A percentile compares a stretch with the other conserved stretches of the same genome.
Evolutionary conservation across 2,797 vertebrate genomes (phyloP).

Genomic region (Mionectes olivaceus): DNA sequence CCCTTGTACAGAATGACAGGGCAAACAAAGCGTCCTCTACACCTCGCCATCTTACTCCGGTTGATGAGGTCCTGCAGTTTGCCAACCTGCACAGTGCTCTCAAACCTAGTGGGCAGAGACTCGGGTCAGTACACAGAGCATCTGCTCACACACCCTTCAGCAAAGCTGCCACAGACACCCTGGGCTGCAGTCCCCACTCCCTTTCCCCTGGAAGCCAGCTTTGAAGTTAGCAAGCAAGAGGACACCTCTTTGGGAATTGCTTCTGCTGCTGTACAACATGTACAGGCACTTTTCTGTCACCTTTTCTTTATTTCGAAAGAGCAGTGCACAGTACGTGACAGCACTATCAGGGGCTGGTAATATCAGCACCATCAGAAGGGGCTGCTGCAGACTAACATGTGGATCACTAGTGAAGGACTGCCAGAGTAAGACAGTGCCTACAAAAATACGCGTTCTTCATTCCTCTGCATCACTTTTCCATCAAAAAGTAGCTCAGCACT

Average conservation of each 20-base stretch:
- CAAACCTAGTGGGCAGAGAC: conserved; percentile 81
- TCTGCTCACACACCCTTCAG: rapidly evolving
- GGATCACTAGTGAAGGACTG: background rate
- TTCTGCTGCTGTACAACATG: background rate
- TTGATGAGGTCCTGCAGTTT: conserved; percentile 95
- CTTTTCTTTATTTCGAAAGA: background rate
- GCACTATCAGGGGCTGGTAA: background rate
- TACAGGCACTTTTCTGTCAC: background rate
- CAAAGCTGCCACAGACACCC: background rate
- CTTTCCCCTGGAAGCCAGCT: background rate
- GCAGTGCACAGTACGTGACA: background rate
- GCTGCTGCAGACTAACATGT: rapidly evolving
- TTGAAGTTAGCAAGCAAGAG: background rate
- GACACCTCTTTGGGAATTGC: background rate
- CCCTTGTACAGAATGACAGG: conserved; percentile 97
- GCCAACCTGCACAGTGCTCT: conserved; percentile 90
- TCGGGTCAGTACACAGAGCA: background rate
- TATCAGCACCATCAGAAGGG: background rate
- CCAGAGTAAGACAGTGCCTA: background rate
- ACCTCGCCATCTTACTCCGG: conserved; percentile 94
- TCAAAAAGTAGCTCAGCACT: background rate
- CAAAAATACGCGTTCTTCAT: background rate
- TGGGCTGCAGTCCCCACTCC: background rate
- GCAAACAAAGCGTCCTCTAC: conserved; percentile 95
- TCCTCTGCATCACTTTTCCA: background rate